These are phyloP conservation scores for Euplexia lucipara DNA, from an alignment of 2,888 invertebrate genomes.

Conservation along the genomic window DNA sequence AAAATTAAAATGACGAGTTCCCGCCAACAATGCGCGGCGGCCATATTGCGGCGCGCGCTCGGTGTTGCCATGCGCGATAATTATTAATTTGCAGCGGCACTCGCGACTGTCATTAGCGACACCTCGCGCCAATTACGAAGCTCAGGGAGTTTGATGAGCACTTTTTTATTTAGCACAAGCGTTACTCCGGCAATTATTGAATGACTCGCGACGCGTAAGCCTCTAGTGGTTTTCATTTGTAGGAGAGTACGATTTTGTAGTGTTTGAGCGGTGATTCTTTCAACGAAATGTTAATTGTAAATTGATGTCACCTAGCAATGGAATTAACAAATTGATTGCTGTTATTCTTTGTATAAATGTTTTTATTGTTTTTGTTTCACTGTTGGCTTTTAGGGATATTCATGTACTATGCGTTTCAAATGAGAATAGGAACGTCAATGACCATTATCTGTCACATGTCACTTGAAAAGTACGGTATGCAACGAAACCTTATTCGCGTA, in stretches of 20 bases:
- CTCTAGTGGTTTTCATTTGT: constrained; percentile 75
- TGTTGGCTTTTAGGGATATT: too few species aligned
- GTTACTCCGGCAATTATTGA: constrained; percentile 88
- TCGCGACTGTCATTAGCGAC: constrained; percentile 87
- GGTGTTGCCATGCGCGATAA: constrained; percentile 90
- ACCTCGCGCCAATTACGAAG: constrained; percentile 90
- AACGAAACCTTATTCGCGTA: too few species aligned
- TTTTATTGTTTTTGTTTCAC: constrained; percentile 17
- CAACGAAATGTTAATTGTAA: constrained; percentile 68
- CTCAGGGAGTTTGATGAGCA: constrained; percentile 87
- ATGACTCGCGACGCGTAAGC: constrained; percentile 83
- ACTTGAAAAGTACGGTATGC: too few species aligned
- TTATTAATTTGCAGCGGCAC: constrained; percentile 89
- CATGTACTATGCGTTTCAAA: too few species aligned
- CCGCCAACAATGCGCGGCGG: constrained; percentile 84
- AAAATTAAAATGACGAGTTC: constrained; percentile 79
- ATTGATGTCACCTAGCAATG: constrained; percentile 49
- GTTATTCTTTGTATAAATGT: constrained; percentile 9
- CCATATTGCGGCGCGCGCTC: constrained; percentile 84
- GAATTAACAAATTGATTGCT: constrained; percentile 43
- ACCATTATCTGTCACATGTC: too few species aligned
- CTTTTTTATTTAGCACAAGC: constrained; percentile 89
- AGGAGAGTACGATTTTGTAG: constrained; percentile 69
- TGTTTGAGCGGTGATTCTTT: constrained; percentile 73
- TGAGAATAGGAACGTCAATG: too few species aligned